These are phyloP conservation scores for Mustela nigripes DNA, from an alignment of 2,113 vertebrate species.

Conservation along the genomic window DNA sequence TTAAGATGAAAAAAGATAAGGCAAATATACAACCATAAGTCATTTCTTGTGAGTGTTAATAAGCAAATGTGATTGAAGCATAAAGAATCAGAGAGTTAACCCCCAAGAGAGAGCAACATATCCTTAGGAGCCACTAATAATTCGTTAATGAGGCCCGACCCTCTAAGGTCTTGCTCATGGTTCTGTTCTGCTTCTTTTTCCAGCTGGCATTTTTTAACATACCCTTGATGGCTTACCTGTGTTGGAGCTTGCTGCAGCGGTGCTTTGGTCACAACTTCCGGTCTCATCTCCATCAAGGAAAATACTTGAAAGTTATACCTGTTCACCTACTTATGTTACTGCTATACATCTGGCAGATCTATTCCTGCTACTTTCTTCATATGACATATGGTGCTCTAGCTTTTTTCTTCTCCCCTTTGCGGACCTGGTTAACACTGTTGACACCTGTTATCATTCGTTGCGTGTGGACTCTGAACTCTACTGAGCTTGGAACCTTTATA, in stretches of 20 bases:
- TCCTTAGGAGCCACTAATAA: background rate
- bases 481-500: constrained; percentile 85
- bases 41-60: constrained; percentile 33
- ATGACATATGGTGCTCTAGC: constrained; percentile 93
- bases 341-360: constrained; percentile 94
- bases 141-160: background rate
- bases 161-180: constrained; percentile 13
- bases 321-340: constrained; percentile 91
- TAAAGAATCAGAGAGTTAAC: constrained; percentile 21
- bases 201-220: constrained; percentile 97
- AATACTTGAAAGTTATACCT: constrained; percentile 80
- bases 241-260: constrained; percentile 95
- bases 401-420: constrained; percentile 95
- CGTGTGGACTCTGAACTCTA: constrained; percentile 91
- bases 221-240: constrained; percentile 94
- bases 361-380: constrained; percentile 94
- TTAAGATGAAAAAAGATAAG: constrained; percentile 48
- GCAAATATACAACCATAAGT: constrained; percentile 13
- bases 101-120: background rate
- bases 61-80: constrained; percentile 19
- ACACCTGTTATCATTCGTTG: constrained; percentile 89
- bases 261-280: constrained; percentile 92
- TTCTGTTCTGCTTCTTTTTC: constrained; percentile 63
- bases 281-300: constrained; percentile 90
- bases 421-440: constrained; percentile 92